Percentiles rank a stretch among this genome's conserved stretches.
Evolutionary conservation across 2,113 vertebrate genomes (phyloP).

Genomic region (Labrus mixtus): DNA sequence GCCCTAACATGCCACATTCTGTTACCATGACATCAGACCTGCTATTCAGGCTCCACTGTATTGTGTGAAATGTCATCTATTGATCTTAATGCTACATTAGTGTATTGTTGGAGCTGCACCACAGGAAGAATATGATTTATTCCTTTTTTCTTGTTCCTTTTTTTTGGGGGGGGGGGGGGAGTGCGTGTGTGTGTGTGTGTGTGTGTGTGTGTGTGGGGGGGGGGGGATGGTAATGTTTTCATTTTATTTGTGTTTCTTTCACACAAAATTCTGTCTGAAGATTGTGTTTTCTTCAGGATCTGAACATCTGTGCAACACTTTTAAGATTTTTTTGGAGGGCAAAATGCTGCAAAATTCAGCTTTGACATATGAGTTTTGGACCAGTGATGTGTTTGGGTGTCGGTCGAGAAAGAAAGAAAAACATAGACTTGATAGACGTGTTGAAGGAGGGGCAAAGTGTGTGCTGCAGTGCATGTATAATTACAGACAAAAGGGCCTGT

Average conservation of each 20-base stretch:
- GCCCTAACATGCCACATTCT: constrained; percentile 15
- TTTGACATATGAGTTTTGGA: background rate
- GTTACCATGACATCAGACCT: constrained; percentile 62
- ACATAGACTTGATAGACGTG: background rate
- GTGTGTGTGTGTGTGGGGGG: no score
- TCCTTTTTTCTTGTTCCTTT: background rate
- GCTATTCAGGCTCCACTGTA: constrained; percentile 22
- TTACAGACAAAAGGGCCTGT: constrained; percentile 61
- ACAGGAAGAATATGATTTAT: constrained; percentile 18
- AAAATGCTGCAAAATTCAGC: background rate
- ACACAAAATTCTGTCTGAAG: background rate
- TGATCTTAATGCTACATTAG: constrained; percentile 32
- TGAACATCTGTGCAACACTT: background rate
- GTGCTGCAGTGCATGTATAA: constrained; percentile 40
- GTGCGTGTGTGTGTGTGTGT: no score
- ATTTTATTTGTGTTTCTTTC: no score
- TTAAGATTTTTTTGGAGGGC: background rate
- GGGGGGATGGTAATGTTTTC: no score
- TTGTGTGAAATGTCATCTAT: constrained; percentile 49
- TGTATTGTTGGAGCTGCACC: constrained; percentile 10
- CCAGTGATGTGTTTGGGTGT: constrained; percentile 13
- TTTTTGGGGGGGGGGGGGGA: no score
- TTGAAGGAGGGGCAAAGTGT: constrained; percentile 17
- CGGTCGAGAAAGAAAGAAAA: constrained; percentile 2
- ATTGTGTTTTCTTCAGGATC: background rate